Base-by-base conservation (phyloP, 2,797 vertebrate species). In the Pseudochirops cupreus region DNA sequence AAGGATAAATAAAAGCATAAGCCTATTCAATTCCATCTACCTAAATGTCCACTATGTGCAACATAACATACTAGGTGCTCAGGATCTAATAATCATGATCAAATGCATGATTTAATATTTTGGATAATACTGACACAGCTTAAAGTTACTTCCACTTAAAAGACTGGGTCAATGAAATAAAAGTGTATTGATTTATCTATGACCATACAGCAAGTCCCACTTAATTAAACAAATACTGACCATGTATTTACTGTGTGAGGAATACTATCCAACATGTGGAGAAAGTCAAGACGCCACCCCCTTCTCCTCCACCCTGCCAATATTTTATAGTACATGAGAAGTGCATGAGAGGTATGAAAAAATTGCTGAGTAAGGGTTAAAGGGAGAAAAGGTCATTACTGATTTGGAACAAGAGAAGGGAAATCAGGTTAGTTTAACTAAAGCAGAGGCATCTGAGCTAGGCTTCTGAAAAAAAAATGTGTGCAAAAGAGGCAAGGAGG, bases 111-210 rank as follows among this genome's bases (percentile, higher is more conserved):
- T 46, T 46, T 46, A 46, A 82, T 46, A 11, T 3, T 82, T 46
- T 82, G 74, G 39, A 94, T 90, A 92, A 96, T 94, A 90, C 18
- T 9, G 91, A 46, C 62, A 46, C 33, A 95, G 87, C 93, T 95
- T 14, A 89, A 62, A 92, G 89, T 56, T 62, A 82, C 31, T 93
- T 39, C 21, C 11, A 92, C 92, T 89, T 56, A 94, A 96, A 94
- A 93, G 52, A 94, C 29, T 39, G 62, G 39, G 21, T 82, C 7
- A 82, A 82, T 46, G 74, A 82, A 26, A 82, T 46, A 24, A 82
- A 82, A 46, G 39, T 46, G 46, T 21, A 82, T 39, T 74, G n/a
- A 74, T 74, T 82, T 24, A 46, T 26, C 21, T 82, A 74, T 24
- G 21, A 46, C 21, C 74, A 82, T 26, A 82, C 9, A 82, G 2